phyloP scores from a whole-genome alignment of 1,140 invertebrate species.

The Zophobas morio region DNA sequence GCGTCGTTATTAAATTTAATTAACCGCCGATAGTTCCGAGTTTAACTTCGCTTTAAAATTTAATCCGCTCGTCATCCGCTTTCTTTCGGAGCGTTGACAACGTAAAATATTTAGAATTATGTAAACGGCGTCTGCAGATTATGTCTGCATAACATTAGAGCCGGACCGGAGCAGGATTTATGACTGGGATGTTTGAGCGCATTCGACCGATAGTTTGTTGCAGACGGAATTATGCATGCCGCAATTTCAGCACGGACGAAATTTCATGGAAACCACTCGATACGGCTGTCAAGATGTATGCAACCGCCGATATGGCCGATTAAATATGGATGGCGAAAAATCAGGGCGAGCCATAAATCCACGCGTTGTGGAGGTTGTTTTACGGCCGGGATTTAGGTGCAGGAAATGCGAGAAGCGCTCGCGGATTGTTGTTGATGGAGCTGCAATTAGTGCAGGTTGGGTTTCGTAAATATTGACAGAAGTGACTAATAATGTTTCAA shows the following conservation, averaged over 20 bases:
- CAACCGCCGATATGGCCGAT: no score
- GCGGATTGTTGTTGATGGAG: no score
- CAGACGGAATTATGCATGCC: conserved; percentile 17
- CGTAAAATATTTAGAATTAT: conserved; percentile 40
- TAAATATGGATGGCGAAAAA: no score
- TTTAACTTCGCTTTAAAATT: conserved; percentile 29
- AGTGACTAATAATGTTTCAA: no score
- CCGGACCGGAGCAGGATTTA: conserved; percentile 21
- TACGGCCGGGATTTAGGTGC: no score
- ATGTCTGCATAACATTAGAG: conserved; percentile 25
- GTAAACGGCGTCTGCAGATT: conserved; percentile 37
- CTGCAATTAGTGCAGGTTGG: no score
- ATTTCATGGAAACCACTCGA: not conserved
- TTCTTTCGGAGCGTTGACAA: conserved; percentile 22
- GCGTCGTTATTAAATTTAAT: conserved; percentile 11
- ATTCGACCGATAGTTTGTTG: conserved; percentile 31
- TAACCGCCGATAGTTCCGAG: conserved; percentile 1
- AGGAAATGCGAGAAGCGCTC: no score
- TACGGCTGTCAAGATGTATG: no score
- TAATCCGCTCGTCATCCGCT: conserved; percentile 35
- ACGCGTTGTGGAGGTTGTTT: no score
- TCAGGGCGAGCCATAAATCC: no score
- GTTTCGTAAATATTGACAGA: no score
- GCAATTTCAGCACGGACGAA: not conserved
- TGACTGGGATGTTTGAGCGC: conserved; percentile 6